Conservation (phyloP, 2,113 vertebrate genomes). For the Polypterus bichir region DNA sequence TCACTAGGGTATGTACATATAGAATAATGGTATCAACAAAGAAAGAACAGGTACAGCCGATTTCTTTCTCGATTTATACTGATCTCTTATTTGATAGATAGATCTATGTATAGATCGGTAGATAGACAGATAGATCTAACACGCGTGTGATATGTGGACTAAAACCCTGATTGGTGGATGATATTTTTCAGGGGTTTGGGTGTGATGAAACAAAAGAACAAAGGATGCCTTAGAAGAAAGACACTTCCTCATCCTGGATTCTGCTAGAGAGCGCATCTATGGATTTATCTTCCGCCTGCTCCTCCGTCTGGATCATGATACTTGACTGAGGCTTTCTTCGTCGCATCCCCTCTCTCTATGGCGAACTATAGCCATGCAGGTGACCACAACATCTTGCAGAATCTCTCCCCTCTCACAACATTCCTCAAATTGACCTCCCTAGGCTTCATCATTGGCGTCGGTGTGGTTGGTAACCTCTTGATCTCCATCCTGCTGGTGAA, state of each 20-base stretch:
- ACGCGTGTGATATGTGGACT: constrained; percentile 31
- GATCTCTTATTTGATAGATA: too few species aligned
- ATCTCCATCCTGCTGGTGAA: constrained; percentile 98
- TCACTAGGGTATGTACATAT: too few species aligned
- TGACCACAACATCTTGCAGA: constrained; percentile 98
- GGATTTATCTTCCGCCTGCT: constrained; percentile 82
- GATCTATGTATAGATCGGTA: too few species aligned
- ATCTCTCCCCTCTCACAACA: constrained; percentile 96
- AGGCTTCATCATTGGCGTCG: constrained; percentile 97
- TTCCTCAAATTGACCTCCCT: constrained; percentile 99
- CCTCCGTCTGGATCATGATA: constrained; percentile 90
- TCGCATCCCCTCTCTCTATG: constrained; percentile 98
- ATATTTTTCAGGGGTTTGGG: constrained; percentile 54
- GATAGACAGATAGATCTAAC: constrained; percentile 30
- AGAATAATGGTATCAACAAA: constrained; percentile 23
- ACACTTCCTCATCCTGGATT: constrained; percentile 82
- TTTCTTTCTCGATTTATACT: too few species aligned
- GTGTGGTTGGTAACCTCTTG: constrained; percentile 97
- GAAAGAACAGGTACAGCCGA: too few species aligned
- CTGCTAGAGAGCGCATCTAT: constrained; percentile 89
- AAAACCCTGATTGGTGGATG: constrained; percentile 46
- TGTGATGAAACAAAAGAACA: constrained; percentile 73
- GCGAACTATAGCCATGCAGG: constrained; percentile 99
- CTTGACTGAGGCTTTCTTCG: constrained; percentile 92
- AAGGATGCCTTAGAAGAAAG: constrained; percentile 67